Base-by-base conservation (phyloP, 2,888 invertebrate species). In the Hypercompe scribonia region DNA sequence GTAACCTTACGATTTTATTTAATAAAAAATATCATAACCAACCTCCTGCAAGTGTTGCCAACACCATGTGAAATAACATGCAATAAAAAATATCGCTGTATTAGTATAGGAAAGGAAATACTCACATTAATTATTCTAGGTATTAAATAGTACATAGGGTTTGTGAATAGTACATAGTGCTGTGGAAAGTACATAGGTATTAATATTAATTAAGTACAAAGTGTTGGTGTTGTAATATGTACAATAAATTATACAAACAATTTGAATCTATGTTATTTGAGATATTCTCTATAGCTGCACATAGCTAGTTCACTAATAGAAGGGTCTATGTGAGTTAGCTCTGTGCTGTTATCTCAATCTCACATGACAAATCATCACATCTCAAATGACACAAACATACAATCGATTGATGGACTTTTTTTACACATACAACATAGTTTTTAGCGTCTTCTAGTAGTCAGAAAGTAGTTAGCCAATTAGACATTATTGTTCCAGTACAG, bases 21-120 rank as follows among this genome's bases (percentile, higher is more conserved):
- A 54, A 73, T 74, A 75, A 75, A 74, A 76, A 82, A 83, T 72
- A 79, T 73, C 74, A 79, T 65, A 84, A 83, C 93, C 86, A 90
- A 94, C 94, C 93, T 94, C 89, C 95, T 94, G 89, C 87, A 89
- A 88, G 78, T 89, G 91, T 90, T 88, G 91, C 94, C 94, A 91
- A 87, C 93, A 93, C 94, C 95, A 88, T 83, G 88, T 92, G 93
- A 90, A 90, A 86, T 86, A 85, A 88, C 93, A 93, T 94, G 94
- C 89, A 92, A 94, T 88, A 87, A 89, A 87, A 94, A 92, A 90
- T 83, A 84, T 83, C 77, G 78, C 74, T 79, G 77, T 70, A 81
- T 87, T 87, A 89, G 87, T 87, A 80, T 61, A 77, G 72, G 67
- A 73, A 75, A 36, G 39, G 42, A 34, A 24, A 21, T 70, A 66